Conservation (phyloP, 2,888 invertebrate species). For the Neelides folsomi region DNA sequence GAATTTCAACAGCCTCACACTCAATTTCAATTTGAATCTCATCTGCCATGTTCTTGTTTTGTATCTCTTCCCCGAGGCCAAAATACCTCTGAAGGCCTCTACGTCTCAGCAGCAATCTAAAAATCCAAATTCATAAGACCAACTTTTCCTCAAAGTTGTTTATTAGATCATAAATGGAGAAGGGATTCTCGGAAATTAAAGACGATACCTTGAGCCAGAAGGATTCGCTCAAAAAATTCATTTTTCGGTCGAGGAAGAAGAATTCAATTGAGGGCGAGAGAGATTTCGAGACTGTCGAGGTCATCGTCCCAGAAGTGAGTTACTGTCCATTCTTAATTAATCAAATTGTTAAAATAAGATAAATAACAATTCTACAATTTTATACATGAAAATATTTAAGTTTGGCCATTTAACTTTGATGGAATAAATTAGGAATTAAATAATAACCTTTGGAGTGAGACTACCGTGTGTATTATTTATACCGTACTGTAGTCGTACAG, state of each 20-base stretch:
- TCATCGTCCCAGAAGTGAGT: slow-evolving; percentile 7
- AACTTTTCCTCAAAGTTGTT: too few species aligned
- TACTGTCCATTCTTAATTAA: neutral
- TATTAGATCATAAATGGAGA: too few species aligned
- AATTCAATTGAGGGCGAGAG: neutral
- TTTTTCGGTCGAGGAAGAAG: slow-evolving; percentile 50
- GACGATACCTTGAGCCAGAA: too few species aligned
- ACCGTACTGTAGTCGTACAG: neutral
- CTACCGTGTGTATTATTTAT: neutral
- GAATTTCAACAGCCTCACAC: neutral
- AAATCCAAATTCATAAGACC: too few species aligned
- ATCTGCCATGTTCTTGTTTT: neutral
- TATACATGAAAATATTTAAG: too few species aligned
- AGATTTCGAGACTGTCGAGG: slow-evolving; percentile 3
- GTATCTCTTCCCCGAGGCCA: neutral
- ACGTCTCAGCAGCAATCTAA: too few species aligned
- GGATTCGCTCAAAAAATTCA: slow-evolving; percentile 56
- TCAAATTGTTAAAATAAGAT: neutral
- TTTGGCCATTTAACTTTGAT: too few species aligned
- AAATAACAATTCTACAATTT: too few species aligned
- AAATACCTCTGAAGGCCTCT: neutral
- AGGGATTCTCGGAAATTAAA: too few species aligned
- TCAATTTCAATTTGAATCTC: slow-evolving; percentile 6
- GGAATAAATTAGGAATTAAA: too few species aligned
- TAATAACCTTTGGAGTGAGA: too few species aligned